A percentile compares a stretch with the other conserved stretches of the same genome.
These are phyloP conservation scores for Adelosebastes latens DNA, from an alignment of 2,797 vertebrate genomes.

Conservation along the genomic window DNA sequence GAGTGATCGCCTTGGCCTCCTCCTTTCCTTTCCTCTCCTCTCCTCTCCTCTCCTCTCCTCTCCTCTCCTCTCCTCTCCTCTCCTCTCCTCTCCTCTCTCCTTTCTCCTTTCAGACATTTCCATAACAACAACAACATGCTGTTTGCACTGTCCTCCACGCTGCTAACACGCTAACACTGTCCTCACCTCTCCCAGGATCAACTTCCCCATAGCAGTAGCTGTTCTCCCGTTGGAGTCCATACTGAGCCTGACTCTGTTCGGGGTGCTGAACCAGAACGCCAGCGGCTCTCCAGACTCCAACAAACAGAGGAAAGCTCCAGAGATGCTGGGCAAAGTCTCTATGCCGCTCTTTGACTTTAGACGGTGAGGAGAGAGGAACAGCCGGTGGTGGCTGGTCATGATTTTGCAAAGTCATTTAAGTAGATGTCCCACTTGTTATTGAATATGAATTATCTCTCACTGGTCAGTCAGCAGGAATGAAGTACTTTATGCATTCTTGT, in stretches of 20 bases:
- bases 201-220: conserved; percentile 95
- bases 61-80: not conserved
- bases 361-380: conserved; percentile 80
- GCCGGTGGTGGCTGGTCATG: not conserved
- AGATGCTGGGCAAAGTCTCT: conserved; percentile 92
- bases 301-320: conserved; percentile 93
- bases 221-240: conserved; percentile 94
- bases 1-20: conserved; percentile 72
- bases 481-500: not conserved
- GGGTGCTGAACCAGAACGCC: conserved; percentile 91
- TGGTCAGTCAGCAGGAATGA: not conserved
- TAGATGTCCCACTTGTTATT: not conserved
- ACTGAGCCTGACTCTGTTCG: conserved; percentile 91
- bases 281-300: conserved; percentile 95
- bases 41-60: not conserved
- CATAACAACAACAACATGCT: not conserved
- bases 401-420: not conserved
- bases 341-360: conserved; percentile 95
- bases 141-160: not conserved
- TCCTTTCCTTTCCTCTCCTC: not conserved
- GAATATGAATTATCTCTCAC: not conserved
- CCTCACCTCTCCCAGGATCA: conserved; percentile 83
- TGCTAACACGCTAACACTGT: not conserved
- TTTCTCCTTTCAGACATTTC: not conserved
- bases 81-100: not conserved